Evolutionary conservation across 2,113 vertebrate genomes (phyloP), one percentile per base, ranked within the genome.

Genomic region (Hydropotes inermis): DNA sequence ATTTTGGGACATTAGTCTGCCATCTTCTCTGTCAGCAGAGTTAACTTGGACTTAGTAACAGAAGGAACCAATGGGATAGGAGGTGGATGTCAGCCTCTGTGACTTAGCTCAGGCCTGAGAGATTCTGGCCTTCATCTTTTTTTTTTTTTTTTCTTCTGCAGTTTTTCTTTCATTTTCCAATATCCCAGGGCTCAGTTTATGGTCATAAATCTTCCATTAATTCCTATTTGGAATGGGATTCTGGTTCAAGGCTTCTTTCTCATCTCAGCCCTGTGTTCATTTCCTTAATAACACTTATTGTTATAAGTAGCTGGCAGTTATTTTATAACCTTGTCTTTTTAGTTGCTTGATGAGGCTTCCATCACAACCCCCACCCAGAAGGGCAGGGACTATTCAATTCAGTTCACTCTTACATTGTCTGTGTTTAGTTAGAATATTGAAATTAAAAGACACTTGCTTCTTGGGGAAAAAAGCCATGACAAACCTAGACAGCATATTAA

Each of bases 11-110:
- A 76, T 76, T 27, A 27, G 70, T 76, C 36, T 76, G 39, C 23
- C 39, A 43, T 43, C 23, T 43, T 76, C 39, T 76, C 39, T 43
- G 39, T 43, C 39, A 43, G 70, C 23, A 76, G 39, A 76, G n/a
- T 70, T 23, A 76, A 27, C 70, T 27, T 27, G 70, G 23, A 43
- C 39, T 76, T 76, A 43, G 36, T 76, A 27, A 76, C 7, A 23
- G 23, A 2, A 13, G 25, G 11, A 21, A 15, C 11, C 0, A 0
- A 17, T 33, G 39, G 21, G 21, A 55, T 17, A 3, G 30, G 3
- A 6, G 19, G 45, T 11, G 33, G 36, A 9, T 12, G 6, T 5
- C 21, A 4, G 61, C 43, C 4, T 33, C 67, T 0, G 23, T 39
- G 93, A 64, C 8, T 36, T 16, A 11, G 27, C 14, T 25, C 0